Percentiles rank a stretch among this genome's conserved stretches.
Conservation (phyloP, 2,888 invertebrate species). For the Ophonus ardosiacus region DNA sequence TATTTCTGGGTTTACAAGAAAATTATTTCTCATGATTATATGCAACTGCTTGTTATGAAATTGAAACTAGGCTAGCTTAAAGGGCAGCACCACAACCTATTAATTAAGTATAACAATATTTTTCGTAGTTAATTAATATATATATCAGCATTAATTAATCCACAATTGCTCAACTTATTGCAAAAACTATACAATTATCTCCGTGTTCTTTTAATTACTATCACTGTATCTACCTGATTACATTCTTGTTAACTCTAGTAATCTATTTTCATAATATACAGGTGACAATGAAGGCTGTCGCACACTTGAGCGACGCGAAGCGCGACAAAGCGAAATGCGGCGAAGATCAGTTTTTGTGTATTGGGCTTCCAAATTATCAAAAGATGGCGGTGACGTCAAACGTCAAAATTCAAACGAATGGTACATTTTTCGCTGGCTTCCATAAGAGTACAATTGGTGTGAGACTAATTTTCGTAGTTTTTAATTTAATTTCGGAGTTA, state of each 20-base stretch:
- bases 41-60: not conserved
- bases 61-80: not conserved
- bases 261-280: not conserved
- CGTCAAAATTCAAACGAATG: too few species aligned
- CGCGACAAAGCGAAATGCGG: too few species aligned
- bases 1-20: not conserved
- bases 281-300: too few species aligned
- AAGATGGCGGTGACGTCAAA: too few species aligned
- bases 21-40: not conserved
- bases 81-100: not conserved
- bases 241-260: not conserved
- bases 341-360: too few species aligned
- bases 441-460: too few species aligned
- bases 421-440: too few species aligned
- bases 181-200: conserved; percentile 27
- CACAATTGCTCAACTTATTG: conserved; percentile 4
- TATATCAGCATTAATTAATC: conserved; percentile 21
- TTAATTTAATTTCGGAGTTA: too few species aligned
- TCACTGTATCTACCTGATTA: not conserved
- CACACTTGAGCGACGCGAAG: too few species aligned
- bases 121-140: not conserved
- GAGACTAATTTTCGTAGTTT: too few species aligned
- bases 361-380: too few species aligned
- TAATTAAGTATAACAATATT: not conserved
- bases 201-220: conserved; percentile 27